A percentile compares a stretch with the other conserved stretches of the same genome.
Evolutionary conservation across 2,888 invertebrate species (phyloP).

Genomic region (Parascotia fuliginaria): DNA sequence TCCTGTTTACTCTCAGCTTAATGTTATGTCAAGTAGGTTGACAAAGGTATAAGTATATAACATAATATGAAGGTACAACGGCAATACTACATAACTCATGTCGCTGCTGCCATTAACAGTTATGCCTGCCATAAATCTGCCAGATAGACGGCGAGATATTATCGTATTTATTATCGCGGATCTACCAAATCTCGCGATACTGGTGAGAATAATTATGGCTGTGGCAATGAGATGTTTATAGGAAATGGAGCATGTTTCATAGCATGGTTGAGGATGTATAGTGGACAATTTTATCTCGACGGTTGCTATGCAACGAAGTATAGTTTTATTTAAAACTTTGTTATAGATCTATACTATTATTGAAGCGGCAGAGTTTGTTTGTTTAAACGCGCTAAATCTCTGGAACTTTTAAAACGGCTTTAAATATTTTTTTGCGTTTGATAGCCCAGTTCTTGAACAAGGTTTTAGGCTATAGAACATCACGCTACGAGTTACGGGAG

Average conservation of each 20-base stretch:
- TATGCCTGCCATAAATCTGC: slow-evolving; percentile 48
- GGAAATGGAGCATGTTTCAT: slow-evolving; percentile 14
- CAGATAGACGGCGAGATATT: slow-evolving; percentile 42
- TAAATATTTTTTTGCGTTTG: too few species aligned
- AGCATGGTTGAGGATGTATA: not conserved
- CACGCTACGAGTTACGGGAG: too few species aligned
- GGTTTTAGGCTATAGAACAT: too few species aligned
- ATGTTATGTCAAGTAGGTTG: not conserved
- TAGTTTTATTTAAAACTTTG: too few species aligned
- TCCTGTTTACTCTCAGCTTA: not conserved
- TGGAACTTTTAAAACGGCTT: too few species aligned
- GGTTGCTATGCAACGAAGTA: too few species aligned
- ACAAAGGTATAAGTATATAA: slow-evolving; percentile 3
- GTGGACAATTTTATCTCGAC: not conserved
- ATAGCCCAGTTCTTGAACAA: too few species aligned
- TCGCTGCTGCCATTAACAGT: slow-evolving; percentile 46
- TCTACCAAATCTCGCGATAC: slow-evolving; percentile 29
- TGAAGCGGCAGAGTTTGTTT: too few species aligned
- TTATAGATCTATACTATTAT: too few species aligned
- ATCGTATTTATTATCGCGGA: slow-evolving; percentile 39
- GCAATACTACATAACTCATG: slow-evolving; percentile 44
- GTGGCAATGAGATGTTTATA: slow-evolving; percentile 4
- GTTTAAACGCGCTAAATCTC: too few species aligned
- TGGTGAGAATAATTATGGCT: slow-evolving; percentile 22
- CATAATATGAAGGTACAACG: slow-evolving; percentile 26